Evolutionary conservation across 2,888 invertebrate species (phyloP), one percentile per base, ranked within the genome.

Genomic region (Drosophila kuntzei): DNA sequence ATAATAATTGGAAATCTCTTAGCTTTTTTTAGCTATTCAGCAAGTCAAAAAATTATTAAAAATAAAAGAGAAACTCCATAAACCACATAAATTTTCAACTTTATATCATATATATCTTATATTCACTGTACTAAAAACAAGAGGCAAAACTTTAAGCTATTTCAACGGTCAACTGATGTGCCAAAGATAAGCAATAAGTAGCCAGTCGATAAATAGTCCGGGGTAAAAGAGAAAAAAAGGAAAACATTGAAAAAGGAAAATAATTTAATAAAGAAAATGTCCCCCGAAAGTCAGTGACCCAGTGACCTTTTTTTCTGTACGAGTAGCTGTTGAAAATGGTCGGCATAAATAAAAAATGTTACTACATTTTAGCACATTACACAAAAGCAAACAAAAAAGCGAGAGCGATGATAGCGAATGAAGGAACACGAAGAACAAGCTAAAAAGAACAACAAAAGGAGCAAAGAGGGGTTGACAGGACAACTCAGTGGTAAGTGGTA

Each of bases 301-400:
- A 86, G 58, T 73, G 76, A 86, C 81, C 81, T 83, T 81, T 82
- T 67, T 50, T 39, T 47, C 36, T 54, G 20, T 16, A 50, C 41
- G 22, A 44, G 51, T 58, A 27, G 59, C 41, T 47, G 54, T 57
- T 61, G 27, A 46, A 77, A 80, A 80, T 61, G 79, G 71, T 36
- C 58, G 55, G 73, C 73, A 82, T 85, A 76, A 81, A 82, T 78
- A 82, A 82, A 87, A 79, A 87, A 77, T 82, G 71, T 71, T 67
- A 71, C 79, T 70, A 81, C 71, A 87, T 84, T 84, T 83, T 77
- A 29, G 64, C 79, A 84, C 87, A 81, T 82, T 83, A 75, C 75
- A 76, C 57, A 79, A 76, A 71, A 76, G n/a, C n/a, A 71, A 7
- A 6, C 16, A 37, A 16, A 16, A 1, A 9, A 37, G 37, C 1